Percentiles rank a stretch among this genome's conserved stretches.
Evolutionary conservation across 2,888 invertebrate species (phyloP).

Genomic region (Autographa gamma): DNA sequence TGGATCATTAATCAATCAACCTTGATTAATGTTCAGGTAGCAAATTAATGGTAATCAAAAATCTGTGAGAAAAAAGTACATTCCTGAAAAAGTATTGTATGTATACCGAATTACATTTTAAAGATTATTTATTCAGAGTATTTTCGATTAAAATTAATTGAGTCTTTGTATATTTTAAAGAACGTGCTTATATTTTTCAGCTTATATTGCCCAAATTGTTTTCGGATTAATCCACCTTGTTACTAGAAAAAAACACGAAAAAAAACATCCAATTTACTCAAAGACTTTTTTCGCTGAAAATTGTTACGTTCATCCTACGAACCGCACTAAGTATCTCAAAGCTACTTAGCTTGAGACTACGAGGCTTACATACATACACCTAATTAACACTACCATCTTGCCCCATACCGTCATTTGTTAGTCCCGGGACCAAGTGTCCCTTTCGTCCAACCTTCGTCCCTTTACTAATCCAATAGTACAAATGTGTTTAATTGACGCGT

Average conservation of each 20-base stretch:
- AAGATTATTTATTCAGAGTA: no score
- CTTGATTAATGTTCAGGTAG: constrained; percentile 57
- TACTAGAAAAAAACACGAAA: neutral
- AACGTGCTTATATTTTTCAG: neutral
- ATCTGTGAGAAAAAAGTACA: neutral
- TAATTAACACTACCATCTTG: constrained; percentile 47
- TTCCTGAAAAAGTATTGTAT: neutral
- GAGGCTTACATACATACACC: constrained; percentile 22
- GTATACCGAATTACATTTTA: constrained; percentile 19
- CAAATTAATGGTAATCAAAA: constrained; percentile 46
- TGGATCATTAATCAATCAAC: constrained; percentile 25
- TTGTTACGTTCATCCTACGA: constrained; percentile 2
- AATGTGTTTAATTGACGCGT: constrained; percentile 68
- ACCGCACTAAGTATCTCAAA: constrained; percentile 27
- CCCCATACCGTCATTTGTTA: constrained; percentile 33
- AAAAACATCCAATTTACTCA: neutral
- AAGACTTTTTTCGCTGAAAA: neutral
- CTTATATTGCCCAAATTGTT: neutral
- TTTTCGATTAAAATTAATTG: no score
- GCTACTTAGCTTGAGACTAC: constrained; percentile 24
- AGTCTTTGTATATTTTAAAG: neutral
- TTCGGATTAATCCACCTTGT: neutral
- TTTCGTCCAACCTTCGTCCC: constrained; percentile 45
- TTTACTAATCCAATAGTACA: constrained; percentile 62
- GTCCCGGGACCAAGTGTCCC: constrained; percentile 13